Evolutionary conservation across 2,888 invertebrate species (phyloP).

Genomic region (Conchocele bisecta): DNA sequence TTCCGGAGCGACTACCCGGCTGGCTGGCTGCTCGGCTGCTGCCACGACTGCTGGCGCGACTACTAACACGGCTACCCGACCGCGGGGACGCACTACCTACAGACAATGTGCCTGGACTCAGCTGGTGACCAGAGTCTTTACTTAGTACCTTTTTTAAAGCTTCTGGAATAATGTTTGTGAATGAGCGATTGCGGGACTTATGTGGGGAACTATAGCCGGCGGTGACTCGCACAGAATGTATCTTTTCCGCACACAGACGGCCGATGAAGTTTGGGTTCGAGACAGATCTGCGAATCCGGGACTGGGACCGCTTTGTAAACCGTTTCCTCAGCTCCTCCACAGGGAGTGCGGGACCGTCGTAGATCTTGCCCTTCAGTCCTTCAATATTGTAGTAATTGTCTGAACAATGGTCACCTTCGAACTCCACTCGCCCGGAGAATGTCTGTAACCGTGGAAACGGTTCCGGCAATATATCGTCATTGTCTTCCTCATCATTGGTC

Average conservation of each 20-base stretch:
- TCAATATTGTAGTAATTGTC: conserved; percentile 66
- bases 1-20: too few species aligned
- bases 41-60: conserved; percentile 55
- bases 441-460: conserved; percentile 72
- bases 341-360: conserved; percentile 58
- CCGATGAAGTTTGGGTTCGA: conserved; percentile 78
- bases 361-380: conserved; percentile 61
- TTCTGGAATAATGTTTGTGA: conserved; percentile 61
- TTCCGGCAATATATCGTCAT: conserved; percentile 59
- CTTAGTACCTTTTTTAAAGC: conserved; percentile 55
- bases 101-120: conserved; percentile 42
- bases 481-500: conserved; percentile 42
- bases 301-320: conserved; percentile 52
- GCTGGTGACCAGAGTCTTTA: conserved; percentile 57
- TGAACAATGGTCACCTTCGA: conserved; percentile 21
- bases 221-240: conserved; percentile 59
- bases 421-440: conserved; percentile 66
- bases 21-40: conserved; percentile 47
- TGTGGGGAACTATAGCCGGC: conserved; percentile 42
- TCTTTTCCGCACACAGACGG: conserved; percentile 68
- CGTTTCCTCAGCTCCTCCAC: conserved; percentile 56
- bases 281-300: conserved; percentile 68
- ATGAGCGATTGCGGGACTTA: conserved; percentile 56
- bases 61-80: conserved; percentile 45
- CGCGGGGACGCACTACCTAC: conserved; percentile 37